These are phyloP conservation scores for Hirtodrosophila cameraria DNA, from an alignment of 2,888 invertebrate species.

Conservation along the genomic window DNA sequence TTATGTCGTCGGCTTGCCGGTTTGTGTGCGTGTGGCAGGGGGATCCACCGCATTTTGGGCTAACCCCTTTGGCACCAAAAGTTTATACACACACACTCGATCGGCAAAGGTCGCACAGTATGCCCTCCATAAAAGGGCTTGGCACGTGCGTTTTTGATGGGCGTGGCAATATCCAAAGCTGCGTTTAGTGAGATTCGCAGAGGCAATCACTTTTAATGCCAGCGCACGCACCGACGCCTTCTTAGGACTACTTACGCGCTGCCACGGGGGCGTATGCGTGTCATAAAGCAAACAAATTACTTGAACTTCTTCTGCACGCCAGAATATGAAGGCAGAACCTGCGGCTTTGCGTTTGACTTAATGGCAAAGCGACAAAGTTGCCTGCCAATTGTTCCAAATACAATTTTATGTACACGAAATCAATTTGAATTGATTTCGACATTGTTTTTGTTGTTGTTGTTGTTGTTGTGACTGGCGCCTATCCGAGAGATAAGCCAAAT, in stretches of 20 bases:
- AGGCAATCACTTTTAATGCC: slow-evolving; percentile 75
- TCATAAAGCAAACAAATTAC: slow-evolving; percentile 69
- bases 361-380: slow-evolving; percentile 55
- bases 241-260: slow-evolving; percentile 57
- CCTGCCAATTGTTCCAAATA: slow-evolving; percentile 29
- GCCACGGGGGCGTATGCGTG: slow-evolving; percentile 68
- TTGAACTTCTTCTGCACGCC: slow-evolving; percentile 37
- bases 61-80: slow-evolving; percentile 39
- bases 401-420: slow-evolving; percentile 7
- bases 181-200: slow-evolving; percentile 59
- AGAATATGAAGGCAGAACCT: background rate
- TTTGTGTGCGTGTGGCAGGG: background rate
- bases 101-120: slow-evolving; percentile 22
- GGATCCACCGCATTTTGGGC: too few species aligned
- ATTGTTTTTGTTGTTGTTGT: background rate
- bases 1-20: slow-evolving; percentile 25
- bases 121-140: slow-evolving; percentile 4
- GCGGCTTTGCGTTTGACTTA: slow-evolving; percentile 35
- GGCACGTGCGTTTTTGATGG: slow-evolving; percentile 14
- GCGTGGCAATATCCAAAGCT: slow-evolving; percentile 51
- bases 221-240: slow-evolving; percentile 50
- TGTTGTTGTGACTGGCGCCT: background rate
- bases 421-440: slow-evolving; percentile 45
- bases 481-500: slow-evolving; percentile 10
- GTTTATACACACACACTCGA: slow-evolving; percentile 21